Evolutionary conservation across 2,888 invertebrate genomes (phyloP).

Genomic region (Athetis lepigone): DNA sequence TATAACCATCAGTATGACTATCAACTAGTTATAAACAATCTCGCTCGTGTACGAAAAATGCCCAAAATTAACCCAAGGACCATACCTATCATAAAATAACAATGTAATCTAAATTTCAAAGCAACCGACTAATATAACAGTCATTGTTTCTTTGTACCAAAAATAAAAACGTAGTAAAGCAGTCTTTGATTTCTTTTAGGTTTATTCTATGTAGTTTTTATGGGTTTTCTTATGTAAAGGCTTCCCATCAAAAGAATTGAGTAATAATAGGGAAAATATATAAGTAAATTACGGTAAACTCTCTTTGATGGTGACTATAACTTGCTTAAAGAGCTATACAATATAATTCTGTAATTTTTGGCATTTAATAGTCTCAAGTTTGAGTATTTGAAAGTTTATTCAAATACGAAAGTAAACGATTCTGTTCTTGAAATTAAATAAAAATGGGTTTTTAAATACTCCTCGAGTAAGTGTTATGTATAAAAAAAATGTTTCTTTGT

Average conservation of each 20-base stretch:
- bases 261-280: constrained; percentile 20
- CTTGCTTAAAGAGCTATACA: not conserved
- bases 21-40: no score
- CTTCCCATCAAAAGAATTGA: constrained; percentile 29
- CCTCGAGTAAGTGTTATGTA: no score
- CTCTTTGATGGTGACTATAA: constrained; percentile 18
- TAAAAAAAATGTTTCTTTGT: no score
- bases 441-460: no score
- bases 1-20: not conserved
- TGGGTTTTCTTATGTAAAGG: constrained; percentile 23
- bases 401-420: no score
- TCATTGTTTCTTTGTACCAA: constrained; percentile 33
- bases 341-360: not conserved
- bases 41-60: not conserved
- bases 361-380: not conserved
- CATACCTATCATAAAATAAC: constrained; percentile 10
- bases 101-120: constrained; percentile 13
- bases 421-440: no score
- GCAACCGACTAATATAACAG: not conserved
- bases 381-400: no score
- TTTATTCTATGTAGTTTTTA: constrained; percentile 24
- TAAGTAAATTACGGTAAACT: constrained; percentile 8
- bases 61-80: not conserved
- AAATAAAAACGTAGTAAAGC: constrained; percentile 2
- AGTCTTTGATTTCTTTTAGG: constrained; percentile 21